Percentiles rank a stretch among this genome's conserved stretches.
phyloP scores from a whole-genome alignment of 2,113 vertebrate species.

The Pseudorectes ferrugineus region DNA sequence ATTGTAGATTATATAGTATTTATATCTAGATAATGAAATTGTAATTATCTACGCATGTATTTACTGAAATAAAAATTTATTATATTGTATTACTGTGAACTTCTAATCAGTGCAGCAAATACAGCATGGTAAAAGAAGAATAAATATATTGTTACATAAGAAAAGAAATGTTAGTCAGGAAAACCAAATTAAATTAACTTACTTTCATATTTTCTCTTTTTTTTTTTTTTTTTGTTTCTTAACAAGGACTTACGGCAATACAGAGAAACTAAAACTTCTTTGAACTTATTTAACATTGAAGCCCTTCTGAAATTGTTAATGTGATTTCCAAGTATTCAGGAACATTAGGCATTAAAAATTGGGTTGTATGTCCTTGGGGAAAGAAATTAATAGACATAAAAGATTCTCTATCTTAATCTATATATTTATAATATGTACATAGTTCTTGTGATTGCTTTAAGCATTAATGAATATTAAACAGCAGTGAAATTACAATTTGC shows the following conservation, averaged over 20 bases:
- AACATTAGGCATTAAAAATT: background rate
- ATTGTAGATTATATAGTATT: background rate
- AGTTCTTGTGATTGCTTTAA: constrained; percentile 42
- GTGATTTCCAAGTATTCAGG: background rate
- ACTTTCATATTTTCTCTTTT: background rate
- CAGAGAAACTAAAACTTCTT: background rate
- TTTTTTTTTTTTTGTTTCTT: background rate
- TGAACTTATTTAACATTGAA: background rate
- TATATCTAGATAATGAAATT: background rate
- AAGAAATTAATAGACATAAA: constrained; percentile 39
- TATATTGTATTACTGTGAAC: background rate
- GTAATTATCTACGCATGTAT: background rate
- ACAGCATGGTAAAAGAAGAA: background rate
- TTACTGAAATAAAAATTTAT: background rate
- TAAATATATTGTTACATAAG: background rate
- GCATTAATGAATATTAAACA: constrained; percentile 48
- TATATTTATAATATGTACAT: constrained; percentile 48
- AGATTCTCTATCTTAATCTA: constrained; percentile 32
- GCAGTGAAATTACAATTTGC: constrained; percentile 30
- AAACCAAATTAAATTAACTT: background rate
- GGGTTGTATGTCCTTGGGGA: constrained; percentile 4
- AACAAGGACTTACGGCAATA: background rate
- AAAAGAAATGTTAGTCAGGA: background rate
- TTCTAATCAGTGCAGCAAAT: background rate
- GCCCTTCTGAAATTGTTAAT: background rate